A percentile compares a stretch with the other conserved stretches of the same genome.
Conservation (phyloP, 2,113 vertebrate genomes). For the Leptosomus discolor region DNA sequence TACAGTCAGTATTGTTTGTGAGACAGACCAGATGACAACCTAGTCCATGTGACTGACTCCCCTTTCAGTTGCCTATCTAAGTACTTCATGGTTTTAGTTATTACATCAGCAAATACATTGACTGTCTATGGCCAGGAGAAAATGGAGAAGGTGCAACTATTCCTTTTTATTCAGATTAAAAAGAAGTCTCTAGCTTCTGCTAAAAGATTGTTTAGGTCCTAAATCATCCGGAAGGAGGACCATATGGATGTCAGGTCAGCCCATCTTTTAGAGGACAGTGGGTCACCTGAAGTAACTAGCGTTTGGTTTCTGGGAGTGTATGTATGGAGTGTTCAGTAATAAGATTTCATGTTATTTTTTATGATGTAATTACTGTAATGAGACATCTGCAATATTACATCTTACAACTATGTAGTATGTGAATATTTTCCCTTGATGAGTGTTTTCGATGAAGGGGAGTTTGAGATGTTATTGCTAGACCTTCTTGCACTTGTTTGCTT, state of each 20-base stretch:
- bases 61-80: not conserved
- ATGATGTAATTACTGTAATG: not conserved
- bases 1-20: not conserved
- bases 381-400: not conserved
- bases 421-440: not conserved
- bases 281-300: not conserved
- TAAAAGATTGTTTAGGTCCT: not conserved
- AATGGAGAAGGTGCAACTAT: not conserved
- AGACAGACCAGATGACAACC: not conserved
- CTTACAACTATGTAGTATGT: not conserved
- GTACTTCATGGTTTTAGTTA: not conserved
- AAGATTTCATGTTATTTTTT: not conserved
- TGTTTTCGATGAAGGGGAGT: not conserved
- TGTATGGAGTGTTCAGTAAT: not conserved
- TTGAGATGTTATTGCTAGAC: not conserved
- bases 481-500: not conserved
- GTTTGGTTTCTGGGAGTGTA: not conserved
- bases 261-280: not conserved
- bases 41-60: not conserved
- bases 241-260: not conserved
- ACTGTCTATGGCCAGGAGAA: not conserved
- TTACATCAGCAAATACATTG: not conserved
- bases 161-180: not conserved
- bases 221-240: not conserved
- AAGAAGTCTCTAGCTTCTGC: not conserved